phyloP scores from a whole-genome alignment of 2,888 invertebrate genomes.

The Dromius quadrimaculatus region DNA sequence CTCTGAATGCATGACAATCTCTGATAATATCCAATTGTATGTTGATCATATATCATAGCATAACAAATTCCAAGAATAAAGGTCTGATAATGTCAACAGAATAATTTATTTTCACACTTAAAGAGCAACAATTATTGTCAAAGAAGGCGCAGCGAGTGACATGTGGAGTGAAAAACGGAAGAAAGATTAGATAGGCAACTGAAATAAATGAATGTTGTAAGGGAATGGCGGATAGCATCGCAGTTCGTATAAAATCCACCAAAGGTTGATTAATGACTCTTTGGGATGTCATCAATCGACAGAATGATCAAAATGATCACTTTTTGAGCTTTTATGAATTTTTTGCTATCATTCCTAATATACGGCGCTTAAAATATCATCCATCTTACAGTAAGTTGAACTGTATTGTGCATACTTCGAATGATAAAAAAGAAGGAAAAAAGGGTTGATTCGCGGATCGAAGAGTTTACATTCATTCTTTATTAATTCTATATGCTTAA shows the following conservation, averaged over 20 bases:
- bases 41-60: conserved; percentile 14
- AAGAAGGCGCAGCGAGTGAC: conserved; percentile 31
- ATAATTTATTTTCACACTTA: conserved; percentile 31
- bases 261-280: conserved; percentile 26
- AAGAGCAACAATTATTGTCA: conserved; percentile 45
- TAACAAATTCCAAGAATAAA: conserved; percentile 32
- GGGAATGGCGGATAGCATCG: conserved; percentile 37
- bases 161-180: conserved; percentile 43
- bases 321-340: conserved; percentile 2
- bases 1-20: conserved; percentile 1
- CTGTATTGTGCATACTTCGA: too few relatives aligned
- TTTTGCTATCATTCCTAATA: conserved; percentile 15
- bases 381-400: too few relatives aligned
- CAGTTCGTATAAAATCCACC: conserved; percentile 12
- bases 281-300: conserved; percentile 34
- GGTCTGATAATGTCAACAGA: conserved; percentile 38
- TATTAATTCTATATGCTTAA: too few relatives aligned
- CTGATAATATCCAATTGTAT: neutral
- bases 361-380: conserved; percentile 1
- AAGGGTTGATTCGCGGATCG: too few relatives aligned
- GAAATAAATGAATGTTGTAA: conserved; percentile 44
- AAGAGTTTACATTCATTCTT: too few relatives aligned
- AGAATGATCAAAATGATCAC: conserved; percentile 1
- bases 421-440: too few relatives aligned
- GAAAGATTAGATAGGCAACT: conserved; percentile 47